Percentiles rank a stretch among this genome's conserved stretches.
These are phyloP conservation scores for Nothocercus nigrocapillus DNA, from an alignment of 2,113 vertebrate genomes.

Conservation along the genomic window DNA sequence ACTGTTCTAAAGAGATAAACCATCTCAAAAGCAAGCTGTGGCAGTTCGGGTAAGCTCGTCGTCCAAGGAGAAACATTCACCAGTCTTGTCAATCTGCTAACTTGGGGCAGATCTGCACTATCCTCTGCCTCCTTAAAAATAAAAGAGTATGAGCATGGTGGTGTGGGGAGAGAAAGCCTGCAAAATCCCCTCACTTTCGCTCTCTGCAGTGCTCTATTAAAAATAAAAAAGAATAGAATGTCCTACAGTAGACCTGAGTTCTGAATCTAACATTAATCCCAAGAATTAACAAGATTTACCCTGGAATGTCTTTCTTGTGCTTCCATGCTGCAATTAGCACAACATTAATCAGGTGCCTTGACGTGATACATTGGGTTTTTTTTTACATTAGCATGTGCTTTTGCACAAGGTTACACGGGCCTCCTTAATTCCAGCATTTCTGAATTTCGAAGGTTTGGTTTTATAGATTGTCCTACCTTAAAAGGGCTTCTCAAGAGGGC, in stretches of 20 bases:
- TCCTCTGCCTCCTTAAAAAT: background rate
- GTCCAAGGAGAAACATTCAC: background rate
- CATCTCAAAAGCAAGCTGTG: background rate
- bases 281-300: background rate
- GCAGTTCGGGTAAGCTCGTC: fast-evolving
- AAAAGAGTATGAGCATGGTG: fast-evolving
- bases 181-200: background rate
- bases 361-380: background rate
- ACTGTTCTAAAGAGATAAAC: background rate
- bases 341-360: background rate
- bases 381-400: background rate
- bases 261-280: background rate
- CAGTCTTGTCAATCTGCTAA: background rate
- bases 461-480: background rate
- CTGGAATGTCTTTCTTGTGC: background rate
- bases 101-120: background rate
- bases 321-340: background rate
- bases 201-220: background rate
- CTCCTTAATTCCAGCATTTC: background rate
- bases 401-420: background rate
- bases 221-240: background rate
- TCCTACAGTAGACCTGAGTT: background rate
- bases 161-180: background rate
- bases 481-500: fast-evolving
- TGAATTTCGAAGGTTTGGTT: background rate